Base-by-base conservation (phyloP, 2,113 vertebrate genomes). In the Trachemys scripta region DNA sequence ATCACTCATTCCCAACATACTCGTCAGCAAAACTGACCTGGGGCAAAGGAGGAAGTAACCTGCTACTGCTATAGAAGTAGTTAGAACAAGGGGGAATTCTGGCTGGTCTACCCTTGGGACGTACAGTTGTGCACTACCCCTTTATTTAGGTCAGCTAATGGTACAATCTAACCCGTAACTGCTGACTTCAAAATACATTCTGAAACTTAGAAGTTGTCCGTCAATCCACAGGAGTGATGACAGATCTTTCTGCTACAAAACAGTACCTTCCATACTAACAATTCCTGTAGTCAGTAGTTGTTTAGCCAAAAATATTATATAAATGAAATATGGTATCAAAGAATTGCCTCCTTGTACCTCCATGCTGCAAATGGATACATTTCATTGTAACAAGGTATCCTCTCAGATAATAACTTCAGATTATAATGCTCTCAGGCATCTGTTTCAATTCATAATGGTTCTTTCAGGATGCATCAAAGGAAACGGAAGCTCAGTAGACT, bases 341-440 rank as follows among this genome's bases (percentile, higher is more conserved):
- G 19, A n/a, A n/a, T 35, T 72, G 69, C 17, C 20, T 72, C n/a
- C 16, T 72, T 22, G 16, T 72, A 19, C 17, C 69, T n/a, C 35
- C 51, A 17, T 42, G 80, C 51, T 5, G 29, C 79, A 53, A 14
- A 80, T 9, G 14, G 35, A 47, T 42, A 87, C 56, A 14, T 85
- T 62, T 35, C 56, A 86, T 42, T 78, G 9, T 53, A 92, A 88
- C 12, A 62, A 95, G 91, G 80, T 7, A 94, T 31, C 9, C 45
- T 5, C 45, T 83, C 19, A 22, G 53, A 54, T 54, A 22, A 53
- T 81, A 54, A 51, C 17, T 75, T 54, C 62, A 84, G 69, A 80
- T 80, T 57, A 53, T 49, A 85, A 78, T 65, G 31, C 35, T 86
- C 84, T 29, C 25, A 89, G 87, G 49, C 62, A 93, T 10, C 49